Conservation (phyloP, 2,113 vertebrate genomes). For the Vidua chalybeata region DNA sequence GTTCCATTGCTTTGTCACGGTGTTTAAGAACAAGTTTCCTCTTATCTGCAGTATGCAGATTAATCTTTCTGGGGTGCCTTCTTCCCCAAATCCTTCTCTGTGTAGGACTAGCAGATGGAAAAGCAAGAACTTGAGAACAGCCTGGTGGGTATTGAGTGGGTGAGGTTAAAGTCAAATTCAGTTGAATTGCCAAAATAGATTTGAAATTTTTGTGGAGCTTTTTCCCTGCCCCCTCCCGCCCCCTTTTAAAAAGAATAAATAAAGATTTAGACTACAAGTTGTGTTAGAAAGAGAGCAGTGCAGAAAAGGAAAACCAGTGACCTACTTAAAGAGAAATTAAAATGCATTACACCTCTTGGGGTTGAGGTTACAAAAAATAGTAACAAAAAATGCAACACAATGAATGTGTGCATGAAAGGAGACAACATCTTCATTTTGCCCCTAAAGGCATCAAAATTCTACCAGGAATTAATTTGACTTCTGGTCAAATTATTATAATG, state of each 20-base stretch:
- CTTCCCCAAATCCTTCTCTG: neutral
- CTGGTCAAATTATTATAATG: constrained; percentile 3
- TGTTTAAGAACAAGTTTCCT: neutral
- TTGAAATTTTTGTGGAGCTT: neutral
- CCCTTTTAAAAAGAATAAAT: neutral
- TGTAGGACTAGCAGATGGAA: constrained; percentile 36
- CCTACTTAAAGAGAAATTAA: constrained; percentile 52
- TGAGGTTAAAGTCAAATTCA: neutral
- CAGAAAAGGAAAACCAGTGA: constrained; percentile 4
- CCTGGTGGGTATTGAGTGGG: constrained; percentile 3
- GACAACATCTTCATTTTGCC: neutral
- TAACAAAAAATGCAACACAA: neutral
- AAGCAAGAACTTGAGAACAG: constrained; percentile 26
- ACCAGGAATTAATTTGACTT: neutral
- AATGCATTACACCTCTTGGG: constrained; percentile 29
- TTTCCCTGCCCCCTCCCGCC: neutral
- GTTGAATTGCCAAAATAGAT: neutral
- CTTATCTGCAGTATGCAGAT: neutral
- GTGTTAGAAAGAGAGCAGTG: neutral
- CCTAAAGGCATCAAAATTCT: neutral
- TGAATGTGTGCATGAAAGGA: neutral
- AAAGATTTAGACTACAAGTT: neutral
- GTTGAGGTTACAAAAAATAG: neutral
- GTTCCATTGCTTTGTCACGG: neutral
- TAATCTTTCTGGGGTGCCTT: neutral